Evolutionary conservation across 1,140 invertebrate species (phyloP).

Genomic region (Anastatus disparis): DNA sequence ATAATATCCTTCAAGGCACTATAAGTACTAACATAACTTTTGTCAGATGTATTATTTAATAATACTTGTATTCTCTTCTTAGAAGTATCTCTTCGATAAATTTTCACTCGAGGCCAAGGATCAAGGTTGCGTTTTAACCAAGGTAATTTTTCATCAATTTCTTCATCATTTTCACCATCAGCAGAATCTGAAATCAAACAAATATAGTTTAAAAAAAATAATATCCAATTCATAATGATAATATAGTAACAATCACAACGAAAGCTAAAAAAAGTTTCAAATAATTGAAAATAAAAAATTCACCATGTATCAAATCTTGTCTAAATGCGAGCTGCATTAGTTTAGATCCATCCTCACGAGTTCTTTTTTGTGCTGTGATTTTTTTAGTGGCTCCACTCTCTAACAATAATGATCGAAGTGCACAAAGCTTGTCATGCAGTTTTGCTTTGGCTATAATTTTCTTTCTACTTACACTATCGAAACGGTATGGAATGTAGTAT

Average conservation of each 20-base stretch:
- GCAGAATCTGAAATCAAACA: no score
- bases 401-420: not conserved
- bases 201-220: no score
- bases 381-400: not conserved
- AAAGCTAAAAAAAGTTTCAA: no score
- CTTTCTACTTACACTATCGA: not conserved
- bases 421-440: not conserved
- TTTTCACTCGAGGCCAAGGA: constrained; percentile 31
- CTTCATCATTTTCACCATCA: no score
- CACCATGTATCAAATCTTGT: no score
- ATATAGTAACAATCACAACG: no score
- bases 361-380: not conserved
- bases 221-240: no score
- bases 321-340: not conserved
- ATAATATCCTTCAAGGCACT: no score
- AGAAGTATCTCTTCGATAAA: constrained; percentile 34
- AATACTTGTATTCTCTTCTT: constrained; percentile 33
- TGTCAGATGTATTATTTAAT: no score
- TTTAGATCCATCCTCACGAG: not conserved
- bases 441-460: constrained; percentile 28
- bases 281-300: no score
- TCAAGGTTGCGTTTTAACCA: constrained; percentile 30
- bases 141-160: constrained; percentile 14
- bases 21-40: no score
- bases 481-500: no score